Conservation (phyloP, 1,140 invertebrate genomes). For the Mylabris phalerata region DNA sequence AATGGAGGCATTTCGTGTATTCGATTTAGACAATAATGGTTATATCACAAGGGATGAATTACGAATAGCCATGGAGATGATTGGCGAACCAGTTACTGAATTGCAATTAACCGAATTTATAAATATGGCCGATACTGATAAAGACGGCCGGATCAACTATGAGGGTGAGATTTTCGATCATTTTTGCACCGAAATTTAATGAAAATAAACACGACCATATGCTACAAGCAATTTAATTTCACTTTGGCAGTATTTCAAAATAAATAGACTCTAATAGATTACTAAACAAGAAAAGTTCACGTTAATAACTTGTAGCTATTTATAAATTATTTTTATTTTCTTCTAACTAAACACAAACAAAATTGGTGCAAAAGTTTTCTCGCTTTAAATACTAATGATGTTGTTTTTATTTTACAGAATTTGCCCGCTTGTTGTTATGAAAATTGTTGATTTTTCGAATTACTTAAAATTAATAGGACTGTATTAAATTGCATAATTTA, state of each 20-base stretch:
- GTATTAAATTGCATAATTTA: too few species aligned
- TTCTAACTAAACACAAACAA: slow-evolving; percentile 3
- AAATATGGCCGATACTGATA: slow-evolving; percentile 63
- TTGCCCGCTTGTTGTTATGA: slow-evolving; percentile 48
- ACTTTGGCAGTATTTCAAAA: too few species aligned
- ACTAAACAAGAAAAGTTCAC: too few species aligned
- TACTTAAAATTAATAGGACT: too few species aligned
- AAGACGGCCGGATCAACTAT: slow-evolving; percentile 70
- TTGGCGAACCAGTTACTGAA: slow-evolving; percentile 66
- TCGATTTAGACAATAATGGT: slow-evolving; percentile 69
- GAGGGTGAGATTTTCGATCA: slow-evolving; percentile 50
- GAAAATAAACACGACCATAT: background rate
- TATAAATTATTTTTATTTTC: too few species aligned
- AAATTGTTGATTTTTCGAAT: background rate
- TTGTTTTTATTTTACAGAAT: slow-evolving; percentile 49
- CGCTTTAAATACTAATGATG: too few species aligned
- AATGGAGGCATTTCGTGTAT: slow-evolving; percentile 69
- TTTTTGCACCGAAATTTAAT: too few species aligned
- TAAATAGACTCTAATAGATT: too few species aligned
- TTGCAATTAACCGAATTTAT: slow-evolving; percentile 64
- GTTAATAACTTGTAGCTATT: too few species aligned
- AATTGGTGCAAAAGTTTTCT: background rate
- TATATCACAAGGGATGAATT: slow-evolving; percentile 71
- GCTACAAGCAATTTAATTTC: too few species aligned
- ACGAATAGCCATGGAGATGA: slow-evolving; percentile 67